Conservation (phyloP, 2,113 vertebrate genomes). For the Labeo rohita region DNA sequence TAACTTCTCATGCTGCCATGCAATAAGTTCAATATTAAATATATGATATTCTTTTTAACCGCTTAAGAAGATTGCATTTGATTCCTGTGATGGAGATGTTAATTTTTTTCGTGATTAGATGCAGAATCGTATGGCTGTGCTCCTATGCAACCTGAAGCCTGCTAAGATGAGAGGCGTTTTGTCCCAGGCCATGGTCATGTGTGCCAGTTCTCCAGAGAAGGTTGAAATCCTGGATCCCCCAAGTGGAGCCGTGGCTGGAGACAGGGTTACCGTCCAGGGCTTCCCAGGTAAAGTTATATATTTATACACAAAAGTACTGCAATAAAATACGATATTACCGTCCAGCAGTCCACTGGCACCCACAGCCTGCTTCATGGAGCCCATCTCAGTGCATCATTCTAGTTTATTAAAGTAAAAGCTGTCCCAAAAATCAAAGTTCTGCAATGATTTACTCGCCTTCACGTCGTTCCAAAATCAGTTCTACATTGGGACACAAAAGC, state of each 20-base stretch:
- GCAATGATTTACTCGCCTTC: background rate
- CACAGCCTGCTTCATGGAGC: background rate
- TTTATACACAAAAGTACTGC: background rate
- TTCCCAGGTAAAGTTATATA: conserved; percentile 82
- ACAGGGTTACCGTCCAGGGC: conserved; percentile 85
- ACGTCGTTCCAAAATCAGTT: background rate
- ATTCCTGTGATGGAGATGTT: background rate
- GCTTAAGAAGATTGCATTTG: background rate
- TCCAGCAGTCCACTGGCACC: background rate
- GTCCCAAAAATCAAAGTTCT: background rate
- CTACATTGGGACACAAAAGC: background rate
- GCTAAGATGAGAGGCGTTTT: conserved; percentile 89
- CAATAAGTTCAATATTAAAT: background rate
- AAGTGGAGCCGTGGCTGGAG: conserved; percentile 82
- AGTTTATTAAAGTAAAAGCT: conserved; percentile 12
- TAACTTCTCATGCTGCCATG: background rate
- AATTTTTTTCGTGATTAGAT: conserved; percentile 76
- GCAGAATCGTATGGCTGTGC: conserved; percentile 91
- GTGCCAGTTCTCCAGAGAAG: conserved; percentile 89
- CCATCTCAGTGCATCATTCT: background rate
- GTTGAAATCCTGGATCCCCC: conserved; percentile 92
- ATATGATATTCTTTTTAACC: background rate
- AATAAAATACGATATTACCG: background rate
- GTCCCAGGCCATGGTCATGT: conserved; percentile 94
- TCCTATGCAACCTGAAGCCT: conserved; percentile 93